Percentiles rank a stretch among this genome's conserved stretches.
Conservation (phyloP, 2,888 invertebrate species). For the Leptinotarsa tumamoca region DNA sequence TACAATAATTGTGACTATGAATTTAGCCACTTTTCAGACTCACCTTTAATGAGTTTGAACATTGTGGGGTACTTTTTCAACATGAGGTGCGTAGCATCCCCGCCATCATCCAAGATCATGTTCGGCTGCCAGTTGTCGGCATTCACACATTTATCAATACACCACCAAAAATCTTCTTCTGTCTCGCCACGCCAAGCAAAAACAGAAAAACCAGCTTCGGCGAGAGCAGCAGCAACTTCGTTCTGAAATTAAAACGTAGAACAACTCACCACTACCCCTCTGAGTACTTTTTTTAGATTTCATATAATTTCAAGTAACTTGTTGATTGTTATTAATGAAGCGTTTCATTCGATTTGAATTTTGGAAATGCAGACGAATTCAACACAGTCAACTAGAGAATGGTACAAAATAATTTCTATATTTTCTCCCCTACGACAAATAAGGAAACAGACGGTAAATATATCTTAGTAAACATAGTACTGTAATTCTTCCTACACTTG, state of each 20-base stretch:
- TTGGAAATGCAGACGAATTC: too few relatives aligned
- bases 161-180: conserved; percentile 99
- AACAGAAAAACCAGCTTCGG: conserved; percentile 89
- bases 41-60: conserved; percentile 92
- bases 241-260: conserved; percentile 72
- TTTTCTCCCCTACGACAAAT: too few relatives aligned
- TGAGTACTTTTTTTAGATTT: too few relatives aligned
- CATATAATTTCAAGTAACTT: too few relatives aligned
- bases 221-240: conserved; percentile 95
- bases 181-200: conserved; percentile 98
- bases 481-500: too few relatives aligned
- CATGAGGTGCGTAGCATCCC: conserved; percentile 96
- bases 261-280: neutral
- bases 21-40: conserved; percentile 11
- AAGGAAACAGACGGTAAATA: too few relatives aligned
- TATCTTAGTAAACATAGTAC: too few relatives aligned
- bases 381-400: too few relatives aligned
- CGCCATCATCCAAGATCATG: conserved; percentile 97
- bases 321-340: too few relatives aligned
- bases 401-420: too few relatives aligned
- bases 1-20: too few relatives aligned
- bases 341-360: too few relatives aligned
- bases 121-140: conserved; percentile 96
- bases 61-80: conserved; percentile 93
- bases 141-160: conserved; percentile 95